A percentile compares a stretch with the other conserved stretches of the same genome.
Conservation (phyloP, 2,113 vertebrate species). For the Nanorana parkeri region DNA sequence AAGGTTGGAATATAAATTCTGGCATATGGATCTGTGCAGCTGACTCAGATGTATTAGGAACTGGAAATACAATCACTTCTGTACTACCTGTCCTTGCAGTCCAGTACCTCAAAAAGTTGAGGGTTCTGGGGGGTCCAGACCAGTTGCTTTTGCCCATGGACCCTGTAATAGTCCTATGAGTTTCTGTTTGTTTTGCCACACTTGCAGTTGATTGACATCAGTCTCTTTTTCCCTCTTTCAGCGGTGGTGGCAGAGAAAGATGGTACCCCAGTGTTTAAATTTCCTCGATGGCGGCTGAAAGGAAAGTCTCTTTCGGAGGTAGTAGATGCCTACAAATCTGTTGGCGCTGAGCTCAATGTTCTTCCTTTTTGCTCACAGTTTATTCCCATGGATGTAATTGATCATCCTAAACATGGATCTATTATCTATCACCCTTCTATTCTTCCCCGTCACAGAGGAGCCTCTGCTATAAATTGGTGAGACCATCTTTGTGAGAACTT, state of each 20-base stretch:
- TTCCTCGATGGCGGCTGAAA: conserved; percentile 90
- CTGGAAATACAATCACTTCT: too few relatives aligned
- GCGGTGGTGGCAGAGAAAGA: conserved; percentile 92
- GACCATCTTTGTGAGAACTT: conserved; percentile 27
- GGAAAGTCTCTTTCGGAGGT: conserved; percentile 89
- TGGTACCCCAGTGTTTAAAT: conserved; percentile 95
- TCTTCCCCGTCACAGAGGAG: conserved; percentile 92
- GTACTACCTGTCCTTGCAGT: too few relatives aligned
- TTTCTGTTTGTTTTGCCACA: neutral
- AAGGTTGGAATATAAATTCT: too few relatives aligned
- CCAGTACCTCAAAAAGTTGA: too few relatives aligned
- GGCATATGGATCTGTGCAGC: too few relatives aligned
- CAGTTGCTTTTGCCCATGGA: too few relatives aligned
- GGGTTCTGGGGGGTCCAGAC: too few relatives aligned
- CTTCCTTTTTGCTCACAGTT: conserved; percentile 98
- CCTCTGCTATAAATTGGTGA: conserved; percentile 98
- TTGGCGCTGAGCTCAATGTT: conserved; percentile 95
- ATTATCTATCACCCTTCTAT: conserved; percentile 98
- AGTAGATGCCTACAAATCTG: conserved; percentile 84
- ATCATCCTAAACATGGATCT: conserved; percentile 87
- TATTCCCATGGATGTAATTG: conserved; percentile 96
- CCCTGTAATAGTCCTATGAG: too few relatives aligned
- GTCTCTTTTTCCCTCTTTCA: conserved; percentile 62
- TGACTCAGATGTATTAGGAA: too few relatives aligned
- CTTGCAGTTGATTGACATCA: neutral